Percentiles rank a stretch among this genome's conserved stretches.
These are phyloP conservation scores for Thelaira solivaga DNA, from an alignment of 2,888 invertebrate genomes.

Conservation along the genomic window DNA sequence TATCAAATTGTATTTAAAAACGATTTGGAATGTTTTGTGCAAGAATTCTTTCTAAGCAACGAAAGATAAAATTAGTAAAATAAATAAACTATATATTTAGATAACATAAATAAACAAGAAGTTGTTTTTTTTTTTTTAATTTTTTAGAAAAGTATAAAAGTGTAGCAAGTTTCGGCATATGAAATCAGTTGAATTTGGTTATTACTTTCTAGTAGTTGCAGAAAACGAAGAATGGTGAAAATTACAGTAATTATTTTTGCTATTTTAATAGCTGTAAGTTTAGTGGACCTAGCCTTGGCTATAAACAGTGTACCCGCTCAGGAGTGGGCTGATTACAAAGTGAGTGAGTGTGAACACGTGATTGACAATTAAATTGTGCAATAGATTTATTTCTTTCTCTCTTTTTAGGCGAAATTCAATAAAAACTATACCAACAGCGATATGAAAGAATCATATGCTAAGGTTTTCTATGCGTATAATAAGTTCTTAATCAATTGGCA, in stretches of 20 bases:
- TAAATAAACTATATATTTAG: too few species aligned
- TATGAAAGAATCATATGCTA: slow-evolving; percentile 62
- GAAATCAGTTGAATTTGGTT: background rate
- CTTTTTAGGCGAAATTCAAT: slow-evolving; percentile 22
- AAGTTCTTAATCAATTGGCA: slow-evolving; percentile 58
- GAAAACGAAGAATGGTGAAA: background rate
- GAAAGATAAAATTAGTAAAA: background rate
- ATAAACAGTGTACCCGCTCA: slow-evolving; percentile 9
- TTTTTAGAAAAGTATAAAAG: slow-evolving; percentile 21
- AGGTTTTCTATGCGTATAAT: slow-evolving; percentile 67
- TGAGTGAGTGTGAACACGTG: background rate
- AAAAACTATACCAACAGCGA: slow-evolving; percentile 41
- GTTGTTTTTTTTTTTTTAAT: background rate
- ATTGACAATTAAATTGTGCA: background rate
- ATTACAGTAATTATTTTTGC: background rate
- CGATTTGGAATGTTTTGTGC: too few species aligned
- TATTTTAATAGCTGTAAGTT: background rate
- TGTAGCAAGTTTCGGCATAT: too few species aligned
- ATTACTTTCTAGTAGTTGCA: background rate
- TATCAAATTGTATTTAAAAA: background rate
- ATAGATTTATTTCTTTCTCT: background rate
- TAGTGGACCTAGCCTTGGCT: background rate
- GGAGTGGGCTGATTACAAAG: slow-evolving; percentile 44
- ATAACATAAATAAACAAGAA: background rate
- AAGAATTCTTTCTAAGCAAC: too few species aligned